phyloP scores from a whole-genome alignment of 2,113 vertebrate species.

The Callorhinus ursinus region DNA sequence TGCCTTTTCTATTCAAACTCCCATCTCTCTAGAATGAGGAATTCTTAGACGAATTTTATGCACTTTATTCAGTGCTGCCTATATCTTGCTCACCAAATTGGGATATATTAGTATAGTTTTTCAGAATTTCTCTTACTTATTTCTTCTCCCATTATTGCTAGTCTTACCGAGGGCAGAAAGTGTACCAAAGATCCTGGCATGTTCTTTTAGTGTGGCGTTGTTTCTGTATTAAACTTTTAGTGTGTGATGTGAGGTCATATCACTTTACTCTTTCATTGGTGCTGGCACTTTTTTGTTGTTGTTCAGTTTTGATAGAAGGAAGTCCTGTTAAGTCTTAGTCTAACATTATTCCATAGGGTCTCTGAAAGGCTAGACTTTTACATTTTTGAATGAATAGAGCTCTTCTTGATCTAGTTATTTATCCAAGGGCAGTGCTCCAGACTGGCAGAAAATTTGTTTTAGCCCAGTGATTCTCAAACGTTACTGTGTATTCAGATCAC shows the following conservation, averaged over 20 bases:
- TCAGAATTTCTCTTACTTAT: background rate
- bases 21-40: background rate
- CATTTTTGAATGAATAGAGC: background rate
- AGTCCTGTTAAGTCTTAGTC: background rate
- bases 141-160: background rate
- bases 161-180: background rate
- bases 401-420: background rate
- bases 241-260: background rate
- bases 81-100: background rate
- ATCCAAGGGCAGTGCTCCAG: background rate
- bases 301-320: background rate
- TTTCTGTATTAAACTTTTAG: background rate
- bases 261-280: background rate
- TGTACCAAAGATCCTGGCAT: background rate
- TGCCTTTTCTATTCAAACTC: background rate
- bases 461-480: background rate
- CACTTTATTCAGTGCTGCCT: background rate
- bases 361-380: background rate
- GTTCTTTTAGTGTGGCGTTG: background rate
- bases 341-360: background rate
- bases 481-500: background rate
- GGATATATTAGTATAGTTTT: background rate
- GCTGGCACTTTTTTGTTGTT: background rate
- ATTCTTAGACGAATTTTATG: background rate
- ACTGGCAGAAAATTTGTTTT: background rate